These are phyloP conservation scores for Trissonchulus latispiculum DNA, from an alignment of 2,888 invertebrate species.

Conservation along the genomic window DNA sequence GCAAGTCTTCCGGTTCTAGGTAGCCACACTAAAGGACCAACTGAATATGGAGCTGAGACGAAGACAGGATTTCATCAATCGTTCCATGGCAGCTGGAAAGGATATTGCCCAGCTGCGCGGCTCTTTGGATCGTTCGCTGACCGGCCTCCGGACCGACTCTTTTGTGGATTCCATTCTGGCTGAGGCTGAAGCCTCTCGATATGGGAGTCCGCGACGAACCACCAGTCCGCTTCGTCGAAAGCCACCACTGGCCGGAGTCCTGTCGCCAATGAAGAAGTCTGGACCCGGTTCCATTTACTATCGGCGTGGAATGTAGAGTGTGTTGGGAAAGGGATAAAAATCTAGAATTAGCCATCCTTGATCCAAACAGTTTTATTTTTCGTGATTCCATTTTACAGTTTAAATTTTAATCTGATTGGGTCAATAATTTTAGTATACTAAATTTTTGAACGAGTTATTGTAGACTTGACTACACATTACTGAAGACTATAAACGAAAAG, in stretches of 20 bases:
- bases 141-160: neutral
- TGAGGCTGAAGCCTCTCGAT: neutral
- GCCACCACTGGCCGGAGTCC: neutral
- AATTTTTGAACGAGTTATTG: too few species aligned
- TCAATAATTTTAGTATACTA: too few species aligned
- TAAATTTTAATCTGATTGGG: too few species aligned
- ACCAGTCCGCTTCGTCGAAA: neutral
- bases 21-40: conserved; percentile 15
- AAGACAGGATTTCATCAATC: conserved; percentile 12
- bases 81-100: neutral
- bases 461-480: too few species aligned
- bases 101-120: conserved; percentile 13
- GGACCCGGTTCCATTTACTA: too few species aligned
- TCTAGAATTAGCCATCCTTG: too few species aligned
- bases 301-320: too few species aligned
- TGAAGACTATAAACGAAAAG: too few species aligned
- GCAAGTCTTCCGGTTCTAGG: too few species aligned
- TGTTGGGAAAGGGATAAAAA: too few species aligned
- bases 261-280: neutral
- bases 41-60: conserved; percentile 14
- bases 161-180: conserved; percentile 14
- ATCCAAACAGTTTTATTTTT: too few species aligned
- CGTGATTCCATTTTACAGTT: too few species aligned
- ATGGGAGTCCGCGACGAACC: neutral
- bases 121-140: conserved; percentile 14